Base-by-base conservation (phyloP, 1,140 invertebrate species). In the Planococcus citri region DNA sequence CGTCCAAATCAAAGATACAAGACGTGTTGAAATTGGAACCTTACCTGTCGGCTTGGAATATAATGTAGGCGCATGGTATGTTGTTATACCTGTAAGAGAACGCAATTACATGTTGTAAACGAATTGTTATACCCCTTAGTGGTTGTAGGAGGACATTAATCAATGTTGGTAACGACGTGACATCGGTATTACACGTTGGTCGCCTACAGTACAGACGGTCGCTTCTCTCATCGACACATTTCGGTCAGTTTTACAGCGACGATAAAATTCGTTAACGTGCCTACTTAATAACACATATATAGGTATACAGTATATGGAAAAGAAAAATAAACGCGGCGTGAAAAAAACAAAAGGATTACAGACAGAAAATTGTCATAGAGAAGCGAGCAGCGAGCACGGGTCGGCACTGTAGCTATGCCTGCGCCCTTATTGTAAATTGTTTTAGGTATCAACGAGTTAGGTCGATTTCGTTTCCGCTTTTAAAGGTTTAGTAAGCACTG, bases 401-500 rank as follows among this genome's bases (percentile, higher is more conserved):
- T 51, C 41, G 10, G 17, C 41, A 20, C n/a, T 20, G 6, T 51
- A 51, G 41, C 41, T 51, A 51, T 51, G 29, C 29, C 41, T 9
- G 41, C 12, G 41, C 29, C 29, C 29, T 33, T 51, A 51, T 51
- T 51, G 41, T 51, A 51, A 51, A 51, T 51, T 51, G 41, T 51
- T 51, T 51, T 51, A 37, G 41, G 41, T 51, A 51, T 51, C 41
- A 51, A 51, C 41, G 41, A 51, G 41, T 51, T 51, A 51, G 41
- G 41, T 51, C 12, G 41, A 51, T 51, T 51, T 51, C 41, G 41
- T 51, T 51, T 51, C 41, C 41, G 41, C 41, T 51, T 51, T 51
- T 20, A 64, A 64, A 27, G 60, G 60, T 64, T 64, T 64, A 64
- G 60, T 64, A 64, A 64, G 25, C 38, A 25, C 57, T 69, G 68